A percentile compares a stretch with the other conserved stretches of the same genome.
phyloP scores from a whole-genome alignment of 2,113 vertebrate genomes.

The Halcyon malimbica region DNA sequence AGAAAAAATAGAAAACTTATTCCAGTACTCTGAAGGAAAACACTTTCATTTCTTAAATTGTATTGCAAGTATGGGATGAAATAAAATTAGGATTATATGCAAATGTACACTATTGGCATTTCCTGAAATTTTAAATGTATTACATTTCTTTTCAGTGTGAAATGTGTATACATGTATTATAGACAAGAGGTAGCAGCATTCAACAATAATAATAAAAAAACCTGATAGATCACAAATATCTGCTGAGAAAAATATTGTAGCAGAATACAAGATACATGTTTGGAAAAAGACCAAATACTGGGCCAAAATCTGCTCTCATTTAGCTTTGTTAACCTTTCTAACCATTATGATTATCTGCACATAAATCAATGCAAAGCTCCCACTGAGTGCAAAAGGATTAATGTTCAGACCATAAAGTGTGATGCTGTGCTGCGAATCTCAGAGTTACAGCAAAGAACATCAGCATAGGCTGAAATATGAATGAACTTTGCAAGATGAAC shows the following conservation, averaged over 20 bases:
- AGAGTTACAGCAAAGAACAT: accelerated
- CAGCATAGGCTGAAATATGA: accelerated
- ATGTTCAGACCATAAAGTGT: background rate
- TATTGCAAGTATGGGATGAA: background rate
- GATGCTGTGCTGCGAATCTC: background rate
- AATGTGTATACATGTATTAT: background rate
- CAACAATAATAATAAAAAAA: background rate
- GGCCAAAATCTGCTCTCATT: background rate
- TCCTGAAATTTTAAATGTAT: background rate
- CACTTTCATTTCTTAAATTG: background rate
- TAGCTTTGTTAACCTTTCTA: background rate
- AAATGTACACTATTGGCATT: background rate
- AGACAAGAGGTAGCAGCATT: background rate
- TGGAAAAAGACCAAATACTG: background rate
- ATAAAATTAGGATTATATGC: background rate
- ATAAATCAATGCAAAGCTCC: background rate
- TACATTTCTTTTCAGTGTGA: background rate
- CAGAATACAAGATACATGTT: background rate
- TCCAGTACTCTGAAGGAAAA: background rate
- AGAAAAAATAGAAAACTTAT: background rate
- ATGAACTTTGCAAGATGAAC: background rate
- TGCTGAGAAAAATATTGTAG: background rate
- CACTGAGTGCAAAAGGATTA: background rate
- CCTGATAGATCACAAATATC: background rate
- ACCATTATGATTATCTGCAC: background rate